Conservation (phyloP, 2,113 vertebrate species). For the Empidonax alnorum region DNA sequence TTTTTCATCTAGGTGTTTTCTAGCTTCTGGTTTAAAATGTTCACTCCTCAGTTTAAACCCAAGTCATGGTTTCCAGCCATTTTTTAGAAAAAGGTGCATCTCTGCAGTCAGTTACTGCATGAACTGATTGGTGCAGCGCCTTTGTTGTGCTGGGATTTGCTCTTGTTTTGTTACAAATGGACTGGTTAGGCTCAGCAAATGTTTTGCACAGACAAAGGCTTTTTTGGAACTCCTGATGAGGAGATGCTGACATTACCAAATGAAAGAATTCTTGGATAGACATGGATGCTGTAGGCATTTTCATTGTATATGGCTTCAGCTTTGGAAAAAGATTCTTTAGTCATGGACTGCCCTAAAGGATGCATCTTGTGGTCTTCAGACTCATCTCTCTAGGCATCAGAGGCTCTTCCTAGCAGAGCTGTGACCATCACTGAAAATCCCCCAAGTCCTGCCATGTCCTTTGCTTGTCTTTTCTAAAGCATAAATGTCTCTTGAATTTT, state of each 20-base stretch:
- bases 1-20: neutral
- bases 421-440: neutral
- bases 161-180: neutral
- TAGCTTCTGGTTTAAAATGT: neutral
- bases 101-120: neutral
- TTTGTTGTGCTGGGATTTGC: neutral
- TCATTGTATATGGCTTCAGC: neutral
- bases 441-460: neutral
- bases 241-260: neutral
- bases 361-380: neutral
- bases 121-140: neutral
- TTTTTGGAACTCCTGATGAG: neutral
- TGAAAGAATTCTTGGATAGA: neutral
- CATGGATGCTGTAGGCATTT: neutral
- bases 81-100: neutral
- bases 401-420: neutral
- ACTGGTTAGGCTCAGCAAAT: neutral
- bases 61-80: neutral
- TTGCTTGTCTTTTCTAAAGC: conserved; percentile 1
- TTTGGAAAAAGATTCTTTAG: neutral
- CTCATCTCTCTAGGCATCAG: neutral
- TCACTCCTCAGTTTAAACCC: neutral
- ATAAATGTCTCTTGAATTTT: neutral
- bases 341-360: neutral
- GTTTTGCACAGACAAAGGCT: neutral